Base-by-base conservation (phyloP, 2,797 vertebrate species). In the Premnoplex brunnescens region DNA sequence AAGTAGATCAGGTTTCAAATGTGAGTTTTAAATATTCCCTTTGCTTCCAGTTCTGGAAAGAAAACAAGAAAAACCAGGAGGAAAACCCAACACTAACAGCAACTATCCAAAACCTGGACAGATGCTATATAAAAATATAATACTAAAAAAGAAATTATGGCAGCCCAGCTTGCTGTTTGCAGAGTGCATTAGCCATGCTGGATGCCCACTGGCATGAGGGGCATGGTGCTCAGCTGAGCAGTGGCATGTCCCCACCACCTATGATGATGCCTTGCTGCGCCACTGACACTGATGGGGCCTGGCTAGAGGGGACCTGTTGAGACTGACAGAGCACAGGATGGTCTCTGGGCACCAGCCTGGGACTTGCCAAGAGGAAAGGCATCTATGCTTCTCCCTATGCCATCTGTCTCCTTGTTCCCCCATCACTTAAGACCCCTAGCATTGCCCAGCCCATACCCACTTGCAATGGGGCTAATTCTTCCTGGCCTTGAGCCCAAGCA, bases 1-100 rank as follows among this genome's bases (percentile, higher is more conserved):
- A 86, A 76, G 34, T 62, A 82, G n/a, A 15, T 82, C 41, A 77
- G 10, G 24, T 87, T 95, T 95, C 59, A 94, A 81, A 73, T 64
- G 41, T 27, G 37, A 51, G 39, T 71, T 92, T 84, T 89, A 88
- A 84, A 52, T 92, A 49, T 37, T 94, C n/a, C 14, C 4, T 77
- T 88, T 86, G 37, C 66, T 89, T 14, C 22, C 37, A 59, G 7
- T 58, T 93, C 58, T 66, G 55, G 36, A 81, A 44, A 76, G 26
- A 24, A 62, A 78, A 58, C 66, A 93, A 91, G 81, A 83, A 88
- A 89, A 91, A 24, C 1, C 19, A 58, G 46, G 52, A 93, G 51
- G 21, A 86, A 88, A 94, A 14, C 51, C 69, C 63, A 84, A 52
- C 26, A 43, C 23, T 82, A 85, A 73, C 16, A 90, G n/a, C 76